Evolutionary conservation across 2,888 invertebrate genomes (phyloP).

Genomic region (Entomobrya multifasciata): DNA sequence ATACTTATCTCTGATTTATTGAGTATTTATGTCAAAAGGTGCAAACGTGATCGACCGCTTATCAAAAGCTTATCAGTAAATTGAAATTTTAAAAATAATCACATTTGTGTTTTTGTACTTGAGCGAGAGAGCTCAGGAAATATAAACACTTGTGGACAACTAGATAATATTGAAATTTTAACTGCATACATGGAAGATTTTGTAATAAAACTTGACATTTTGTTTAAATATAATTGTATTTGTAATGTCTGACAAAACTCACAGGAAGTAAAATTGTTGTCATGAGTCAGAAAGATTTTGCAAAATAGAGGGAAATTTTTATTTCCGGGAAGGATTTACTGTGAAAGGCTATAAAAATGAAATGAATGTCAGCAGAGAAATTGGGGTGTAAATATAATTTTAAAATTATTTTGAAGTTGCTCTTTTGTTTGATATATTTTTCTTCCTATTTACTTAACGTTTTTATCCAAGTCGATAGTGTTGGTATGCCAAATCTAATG

Average conservation of each 20-base stretch:
- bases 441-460: too few relatives aligned
- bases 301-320: background rate
- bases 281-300: background rate
- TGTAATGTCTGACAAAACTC: background rate
- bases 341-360: too few relatives aligned
- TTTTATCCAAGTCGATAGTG: too few relatives aligned
- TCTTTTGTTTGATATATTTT: too few relatives aligned
- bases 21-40: conserved; percentile 53
- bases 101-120: background rate
- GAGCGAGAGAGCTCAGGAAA: conserved; percentile 26
- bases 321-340: too few relatives aligned
- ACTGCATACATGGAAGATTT: too few relatives aligned
- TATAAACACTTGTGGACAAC: background rate
- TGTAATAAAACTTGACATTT: background rate
- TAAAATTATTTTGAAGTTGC: too few relatives aligned
- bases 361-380: background rate
- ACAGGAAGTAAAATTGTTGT: conserved; percentile 3
- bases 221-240: background rate
- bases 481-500: too few relatives aligned
- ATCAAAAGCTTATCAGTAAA: conserved; percentile 33
- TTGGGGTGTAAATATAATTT: too few relatives aligned
- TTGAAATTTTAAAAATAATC: conserved; percentile 4
- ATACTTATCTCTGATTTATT: background rate
- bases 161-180: too few relatives aligned
- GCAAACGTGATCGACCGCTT: conserved; percentile 55